phyloP scores from a whole-genome alignment of 2,113 vertebrate genomes.

The Seriola rivoliana region DNA sequence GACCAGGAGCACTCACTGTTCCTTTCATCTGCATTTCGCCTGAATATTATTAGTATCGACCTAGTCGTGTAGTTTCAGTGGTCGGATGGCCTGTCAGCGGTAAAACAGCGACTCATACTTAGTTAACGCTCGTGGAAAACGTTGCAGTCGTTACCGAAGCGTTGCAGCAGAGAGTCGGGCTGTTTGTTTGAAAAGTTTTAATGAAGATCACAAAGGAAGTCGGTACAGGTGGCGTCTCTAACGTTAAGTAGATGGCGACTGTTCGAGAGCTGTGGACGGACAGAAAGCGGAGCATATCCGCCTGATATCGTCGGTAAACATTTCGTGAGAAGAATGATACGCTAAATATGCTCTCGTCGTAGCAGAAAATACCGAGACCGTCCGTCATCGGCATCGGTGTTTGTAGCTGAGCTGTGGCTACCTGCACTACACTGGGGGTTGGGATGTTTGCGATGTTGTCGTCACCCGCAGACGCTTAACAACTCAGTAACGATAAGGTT shows the following conservation, averaged over 20 bases:
- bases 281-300: conserved; percentile 19
- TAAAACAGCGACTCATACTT: not conserved
- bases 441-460: conserved; percentile 57
- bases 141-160: conserved; percentile 18
- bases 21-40: conserved; percentile 61
- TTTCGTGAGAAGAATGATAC: conserved; percentile 28
- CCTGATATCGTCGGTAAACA: conserved; percentile 15
- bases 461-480: conserved; percentile 56
- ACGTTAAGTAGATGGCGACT: conserved; percentile 51
- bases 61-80: not conserved
- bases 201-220: conserved; percentile 68
- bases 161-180: conserved; percentile 3
- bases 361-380: conserved; percentile 27
- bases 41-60: conserved; percentile 24
- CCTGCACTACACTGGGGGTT: conserved; percentile 58
- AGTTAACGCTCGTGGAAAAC: not conserved
- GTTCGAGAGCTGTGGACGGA: not conserved
- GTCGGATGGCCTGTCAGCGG: conserved; percentile 2
- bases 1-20: conserved; percentile 56
- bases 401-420: conserved; percentile 59
- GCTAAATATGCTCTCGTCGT: conserved; percentile 36
- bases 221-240: conserved; percentile 51
- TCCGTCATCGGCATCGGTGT: conserved; percentile 33
- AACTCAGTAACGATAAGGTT: conserved; percentile 39
- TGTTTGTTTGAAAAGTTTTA: conserved; percentile 75